Base-by-base conservation (phyloP, 2,888 invertebrate genomes). In the Ochropleura leucogaster region DNA sequence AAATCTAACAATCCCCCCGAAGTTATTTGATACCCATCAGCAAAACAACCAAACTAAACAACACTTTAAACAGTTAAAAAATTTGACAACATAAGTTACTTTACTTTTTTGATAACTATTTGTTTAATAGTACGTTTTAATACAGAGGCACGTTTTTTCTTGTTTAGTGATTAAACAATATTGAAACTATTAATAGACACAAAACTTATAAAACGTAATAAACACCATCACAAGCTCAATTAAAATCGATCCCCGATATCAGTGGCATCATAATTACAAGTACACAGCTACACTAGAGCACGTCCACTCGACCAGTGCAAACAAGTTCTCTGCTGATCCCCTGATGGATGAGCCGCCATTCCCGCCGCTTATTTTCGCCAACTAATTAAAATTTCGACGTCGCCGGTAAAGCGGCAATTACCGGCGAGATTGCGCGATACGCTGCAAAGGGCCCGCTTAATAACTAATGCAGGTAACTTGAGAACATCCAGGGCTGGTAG, bases 321-420 rank as follows among this genome's bases (percentile, higher is more conserved):
- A 86, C 85, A 87, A 75, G 88, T 86, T 87, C 51, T 55, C 51
- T 55, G 66, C 69, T 72, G 81, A 71, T 79, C 79, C 42, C n/a
- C 16, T 87, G 89, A 88, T 87, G 85, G 83, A 89, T 86, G 88
- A 83, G 73, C 63, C 62, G 40, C 57, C 71, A 65, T 68, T 66
- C 64, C 51, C 10, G 67, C 68, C 70, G 75, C 72, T 77, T 81
- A 84, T 86, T 86, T 83, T 88, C 79, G 81, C 88, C 82, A 88
- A 90, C 88, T 92, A 91, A 92, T 92, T 92, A 92, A 91, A 92
- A 90, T 91, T 92, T 90, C 88, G 90, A 90, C 85, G 88, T 87
- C 73, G 75, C 70, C 69, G 83, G 85, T 89, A 88, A 90, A 91
- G 86, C 89, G 86, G 89, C 89, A 89, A 88, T 91, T 91, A 91